Evolutionary conservation across 2,113 vertebrate species (phyloP).

Genomic region (Centropus unirufus): DNA sequence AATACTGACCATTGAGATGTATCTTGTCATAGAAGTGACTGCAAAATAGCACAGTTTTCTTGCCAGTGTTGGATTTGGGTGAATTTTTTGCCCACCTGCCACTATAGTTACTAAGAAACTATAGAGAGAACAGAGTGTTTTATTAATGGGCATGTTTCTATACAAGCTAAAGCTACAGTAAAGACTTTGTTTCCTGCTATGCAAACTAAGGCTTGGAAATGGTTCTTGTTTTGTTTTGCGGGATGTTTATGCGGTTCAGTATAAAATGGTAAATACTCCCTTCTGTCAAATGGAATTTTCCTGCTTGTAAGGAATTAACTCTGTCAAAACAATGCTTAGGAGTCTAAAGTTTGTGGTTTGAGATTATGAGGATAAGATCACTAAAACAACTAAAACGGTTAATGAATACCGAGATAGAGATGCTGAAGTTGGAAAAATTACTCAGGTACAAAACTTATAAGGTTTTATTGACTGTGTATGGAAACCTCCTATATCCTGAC

Average conservation of each 20-base stretch:
- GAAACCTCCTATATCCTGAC: background rate
- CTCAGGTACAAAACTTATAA: accelerated
- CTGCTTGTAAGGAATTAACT: background rate
- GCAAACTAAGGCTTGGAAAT: constrained; percentile 10
- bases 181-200: constrained; percentile 43
- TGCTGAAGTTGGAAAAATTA: background rate
- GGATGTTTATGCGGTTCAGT: background rate
- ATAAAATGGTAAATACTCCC: background rate
- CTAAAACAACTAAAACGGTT: background rate
- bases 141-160: background rate
- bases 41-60: background rate
- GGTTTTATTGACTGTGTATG: background rate
- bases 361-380: background rate
- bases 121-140: background rate
- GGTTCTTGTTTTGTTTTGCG: constrained; percentile 22
- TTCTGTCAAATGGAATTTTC: background rate
- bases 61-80: background rate
- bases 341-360: background rate
- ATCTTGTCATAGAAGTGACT: background rate
- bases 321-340: background rate
- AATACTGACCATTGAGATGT: background rate
- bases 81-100: background rate
- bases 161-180: background rate
- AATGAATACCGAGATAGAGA: background rate
- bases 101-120: background rate